Evolutionary conservation across 2,113 vertebrate genomes (phyloP), one percentile per base, ranked within the genome.

Genomic region (Phrynosoma blainvillii): DNA sequence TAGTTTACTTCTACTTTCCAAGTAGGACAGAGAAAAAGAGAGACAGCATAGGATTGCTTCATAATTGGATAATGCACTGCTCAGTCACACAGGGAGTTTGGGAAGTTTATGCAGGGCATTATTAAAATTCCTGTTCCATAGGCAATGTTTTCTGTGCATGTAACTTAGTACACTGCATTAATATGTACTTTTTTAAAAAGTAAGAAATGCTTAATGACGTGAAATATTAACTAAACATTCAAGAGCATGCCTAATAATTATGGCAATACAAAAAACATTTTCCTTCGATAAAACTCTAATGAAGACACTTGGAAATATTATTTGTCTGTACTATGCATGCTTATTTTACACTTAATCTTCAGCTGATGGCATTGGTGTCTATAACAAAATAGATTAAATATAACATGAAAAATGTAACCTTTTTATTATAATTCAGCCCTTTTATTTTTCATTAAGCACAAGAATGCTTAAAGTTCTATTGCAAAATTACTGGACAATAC

Each of bases 341-440:
- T 89, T 80, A 14, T 65, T 56, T 32, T 76, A 10, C 0, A 84
- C 16, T 70, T 65, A 27, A 16, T 85, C 52, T 70, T 87, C 36
- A 84, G 87, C 77, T 83, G 56, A 84, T 83, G 18, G 52, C 56
- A 86, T 65, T 88, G 54, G 68, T 84, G 79, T 16, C 30, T 79
- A 36, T 77, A 16, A 56, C 81, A 65, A 90, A 90, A 86, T 40
- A 87, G 59, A 59, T 52, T 32, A 78, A 89, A 89, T 16, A 70
- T 87, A 80, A 88, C 75, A 62, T 87, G 0, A 84, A 79, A 89
- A 88, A 83, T 40, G 4, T 5, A 86, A 82, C 32, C 7, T n/a
- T 65, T 80, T 88, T 84, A 62, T 71, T 90, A 4, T 47, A 79
- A 77, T 75, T 90, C 59, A 56, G 88, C 47, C 66, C 66, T 23